Evolutionary conservation across 2,888 invertebrate species (phyloP), one percentile per base, ranked within the genome.

Genomic region (Lacanobia oleracea): DNA sequence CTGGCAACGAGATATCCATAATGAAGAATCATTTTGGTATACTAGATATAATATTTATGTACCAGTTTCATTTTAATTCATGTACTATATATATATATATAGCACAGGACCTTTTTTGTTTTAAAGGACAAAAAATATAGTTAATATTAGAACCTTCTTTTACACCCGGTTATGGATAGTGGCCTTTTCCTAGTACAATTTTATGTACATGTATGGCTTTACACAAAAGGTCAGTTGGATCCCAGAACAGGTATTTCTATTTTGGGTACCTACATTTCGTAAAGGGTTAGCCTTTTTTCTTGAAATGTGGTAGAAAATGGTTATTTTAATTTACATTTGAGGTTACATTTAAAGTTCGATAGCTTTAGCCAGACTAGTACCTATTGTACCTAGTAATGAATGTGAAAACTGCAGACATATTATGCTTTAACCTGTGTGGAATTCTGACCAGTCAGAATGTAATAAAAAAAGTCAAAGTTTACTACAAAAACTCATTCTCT

Each of bases 171-270:
- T 70, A 40, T 56, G 16, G n/a, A 40, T 72, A 14, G 12, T 40
- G 18, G 12, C 75, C 45, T 69, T 60, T 66, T 66, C 27, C 1
- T 7, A 62, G 59, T 45, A 57, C 23, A 43, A 59, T 72, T 81
- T 72, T 66, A 68, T 63, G 51, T 53, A 53, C 21, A 54, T 60
- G 8, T 65, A 45, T 27, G 27, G 21, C 48, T 63, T 40, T 18
- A 50, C 27, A 57, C 37, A 68, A 82, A 77, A 81, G 81, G 75
- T 79, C 80, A 57, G 8, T 62, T 27, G 3, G 50, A 57, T 53
- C 60, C 67, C 56, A 37, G 45, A 53, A 61, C 60, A 33, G 65
- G 48, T 79, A 64, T 68, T 72, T 78, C 56, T 82, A 66, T 75
- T 75, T 83, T 33, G 59, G 66, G 50, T 60, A 33, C 33, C 33